A percentile compares a stretch with the other conserved stretches of the same genome.
These are phyloP conservation scores for Gila robusta DNA, from an alignment of 2,797 vertebrate species.

Conservation along the genomic window DNA sequence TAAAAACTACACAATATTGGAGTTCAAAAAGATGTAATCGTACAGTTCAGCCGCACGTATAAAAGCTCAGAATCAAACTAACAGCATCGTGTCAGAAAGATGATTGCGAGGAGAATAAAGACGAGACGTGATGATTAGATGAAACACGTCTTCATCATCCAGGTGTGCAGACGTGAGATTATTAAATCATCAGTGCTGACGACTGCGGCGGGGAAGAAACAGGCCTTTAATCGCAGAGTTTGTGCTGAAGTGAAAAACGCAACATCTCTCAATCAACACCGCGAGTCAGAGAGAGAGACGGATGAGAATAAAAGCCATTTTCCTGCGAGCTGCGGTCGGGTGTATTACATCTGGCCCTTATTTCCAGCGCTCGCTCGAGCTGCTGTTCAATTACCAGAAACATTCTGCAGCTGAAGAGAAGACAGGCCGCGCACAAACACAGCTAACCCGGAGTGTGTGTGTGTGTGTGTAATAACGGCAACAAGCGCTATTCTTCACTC, in stretches of 20 bases:
- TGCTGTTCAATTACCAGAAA: slow-evolving; percentile 84
- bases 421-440: slow-evolving; percentile 20
- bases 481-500: slow-evolving; percentile 63
- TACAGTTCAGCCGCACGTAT: not conserved
- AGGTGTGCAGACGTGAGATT: not conserved
- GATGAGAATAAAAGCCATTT: slow-evolving; percentile 64
- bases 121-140: not conserved
- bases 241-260: not conserved
- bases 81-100: not conserved
- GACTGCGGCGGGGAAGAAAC: not conserved
- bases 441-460: not conserved
- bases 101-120: not conserved
- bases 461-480: slow-evolving; percentile 48
- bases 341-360: slow-evolving; percentile 73
- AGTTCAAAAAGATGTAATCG: not conserved
- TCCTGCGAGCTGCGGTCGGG: slow-evolving; percentile 64
- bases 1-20: not conserved
- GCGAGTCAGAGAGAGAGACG: slow-evolving; percentile 31
- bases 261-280: not conserved
- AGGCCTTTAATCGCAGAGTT: not conserved
- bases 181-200: not conserved
- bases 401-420: slow-evolving; percentile 63
- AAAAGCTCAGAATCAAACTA: not conserved
- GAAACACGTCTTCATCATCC: not conserved
- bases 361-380: slow-evolving; percentile 72